Base-by-base conservation (phyloP, 1,140 invertebrate species). In the Heliothis subflexa region DNA sequence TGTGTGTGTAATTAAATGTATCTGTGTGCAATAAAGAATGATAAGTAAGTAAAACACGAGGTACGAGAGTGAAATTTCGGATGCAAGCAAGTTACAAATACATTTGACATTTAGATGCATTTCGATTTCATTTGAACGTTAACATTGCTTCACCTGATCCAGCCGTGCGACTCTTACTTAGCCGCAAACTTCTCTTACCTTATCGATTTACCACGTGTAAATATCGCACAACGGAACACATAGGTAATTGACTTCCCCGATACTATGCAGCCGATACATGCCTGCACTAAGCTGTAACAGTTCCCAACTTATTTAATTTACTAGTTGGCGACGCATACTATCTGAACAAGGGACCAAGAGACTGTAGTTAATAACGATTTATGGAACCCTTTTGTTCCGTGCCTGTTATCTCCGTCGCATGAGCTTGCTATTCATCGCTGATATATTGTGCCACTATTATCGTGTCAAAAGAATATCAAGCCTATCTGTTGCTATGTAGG, bases 311-410 rank as follows among this genome's bases (percentile, higher is more conserved):
- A 76, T 80, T 80, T 80, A 76, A 76, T 80, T 70, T 73, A 77
- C 33, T 45, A 62, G 73, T 61, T 52, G 47, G 74, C 45, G 62
- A 68, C 74, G 40, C 71, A 49, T 66, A 66, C 74, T 76, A 76
- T 66, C 83, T 83, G 86, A 86, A 88, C 80, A 85, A 83, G 86
- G 88, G 87, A 85, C 80, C 82, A 83, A 78, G 84, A 85, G 86
- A 83, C 77, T 84, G 88, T 90, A 91, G 87, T 93, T 92, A 91
- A 92, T 92, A 91, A 92, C 91, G 89, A 92, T 93, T 92, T 93
- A 92, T 92, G 86, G 85, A 84, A 87, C 90, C 91, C 91, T 91
- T 91, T 92, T 91, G 91, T 93, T 92, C 90, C 85, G 83, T 80
- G 82, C 86, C 89, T 86, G 88, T 91, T 92, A 93, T 93, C 91